phyloP scores from a whole-genome alignment of 2,888 invertebrate species.

The Hemistola chrysoprasaria region DNA sequence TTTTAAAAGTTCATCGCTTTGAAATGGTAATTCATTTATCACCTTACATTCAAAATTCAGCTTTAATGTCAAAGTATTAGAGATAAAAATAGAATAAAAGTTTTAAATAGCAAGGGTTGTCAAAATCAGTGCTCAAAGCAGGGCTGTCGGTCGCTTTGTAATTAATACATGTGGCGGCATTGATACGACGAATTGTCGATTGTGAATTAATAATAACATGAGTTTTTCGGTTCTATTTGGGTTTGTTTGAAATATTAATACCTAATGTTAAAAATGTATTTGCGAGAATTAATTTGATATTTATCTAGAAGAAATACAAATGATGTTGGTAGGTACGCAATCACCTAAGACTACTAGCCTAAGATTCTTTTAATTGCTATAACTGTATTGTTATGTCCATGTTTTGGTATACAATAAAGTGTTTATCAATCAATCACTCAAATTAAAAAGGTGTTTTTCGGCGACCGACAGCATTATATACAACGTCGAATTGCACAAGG shows the following conservation, averaged over 20 bases:
- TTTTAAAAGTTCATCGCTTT: constrained; percentile 39
- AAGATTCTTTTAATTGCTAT: too few species aligned
- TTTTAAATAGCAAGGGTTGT: constrained; percentile 58
- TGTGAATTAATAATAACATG: constrained; percentile 26
- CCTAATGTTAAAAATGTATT: not conserved
- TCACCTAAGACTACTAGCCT: too few species aligned
- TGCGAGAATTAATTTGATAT: too few species aligned
- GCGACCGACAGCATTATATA: too few species aligned
- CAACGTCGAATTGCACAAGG: too few species aligned
- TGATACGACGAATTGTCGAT: constrained; percentile 72
- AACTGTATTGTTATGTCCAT: too few species aligned
- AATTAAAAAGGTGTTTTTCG: too few species aligned
- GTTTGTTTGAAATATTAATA: constrained; percentile 6
- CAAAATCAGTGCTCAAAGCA: constrained; percentile 59
- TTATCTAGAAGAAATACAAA: too few species aligned
- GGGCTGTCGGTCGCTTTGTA: constrained; percentile 71
- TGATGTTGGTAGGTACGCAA: too few species aligned
- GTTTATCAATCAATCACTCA: too few species aligned
- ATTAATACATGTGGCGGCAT: constrained; percentile 75
- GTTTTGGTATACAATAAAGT: too few species aligned
- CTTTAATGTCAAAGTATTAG: constrained; percentile 25
- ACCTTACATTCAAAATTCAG: constrained; percentile 33
- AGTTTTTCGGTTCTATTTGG: constrained; percentile 16
- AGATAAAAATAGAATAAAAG: constrained; percentile 31
- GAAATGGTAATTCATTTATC: constrained; percentile 55